These are phyloP conservation scores for Valencia hispanica DNA, from an alignment of 2,797 vertebrate species.

Conservation along the genomic window DNA sequence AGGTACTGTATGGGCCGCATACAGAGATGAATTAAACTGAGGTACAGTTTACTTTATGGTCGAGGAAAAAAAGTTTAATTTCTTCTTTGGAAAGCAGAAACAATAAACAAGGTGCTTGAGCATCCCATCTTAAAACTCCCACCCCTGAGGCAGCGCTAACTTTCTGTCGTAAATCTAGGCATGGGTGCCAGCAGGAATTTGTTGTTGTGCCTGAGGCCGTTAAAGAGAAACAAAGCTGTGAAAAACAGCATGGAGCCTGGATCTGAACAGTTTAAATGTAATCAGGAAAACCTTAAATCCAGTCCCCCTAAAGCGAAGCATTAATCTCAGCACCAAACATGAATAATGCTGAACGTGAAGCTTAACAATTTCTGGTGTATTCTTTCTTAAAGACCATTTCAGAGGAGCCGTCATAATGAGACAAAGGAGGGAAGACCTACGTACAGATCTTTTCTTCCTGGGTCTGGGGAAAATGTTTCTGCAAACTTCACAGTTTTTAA, in stretches of 20 bases:
- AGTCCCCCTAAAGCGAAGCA: neutral
- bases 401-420: neutral
- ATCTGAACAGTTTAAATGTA: neutral
- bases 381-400: neutral
- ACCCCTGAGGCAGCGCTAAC: neutral
- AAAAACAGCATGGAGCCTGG: neutral
- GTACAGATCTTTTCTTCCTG: neutral
- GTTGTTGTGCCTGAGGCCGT: neutral
- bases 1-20: too few relatives aligned
- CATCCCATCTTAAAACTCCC: neutral
- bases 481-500: neutral
- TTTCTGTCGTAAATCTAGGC: neutral
- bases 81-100: neutral
- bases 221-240: neutral
- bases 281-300: neutral
- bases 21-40: neutral
- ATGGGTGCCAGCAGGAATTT: neutral
- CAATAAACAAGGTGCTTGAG: neutral
- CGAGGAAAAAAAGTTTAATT: neutral
- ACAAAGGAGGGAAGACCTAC: neutral
- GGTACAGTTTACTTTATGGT: neutral
- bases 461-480: too few relatives aligned
- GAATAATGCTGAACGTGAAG: neutral
- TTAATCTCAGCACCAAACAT: neutral
- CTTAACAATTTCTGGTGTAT: neutral